A percentile compares a stretch with the other conserved stretches of the same genome.
These are phyloP conservation scores for Adela reaumurella DNA, from an alignment of 2,888 invertebrate species.

Conservation along the genomic window DNA sequence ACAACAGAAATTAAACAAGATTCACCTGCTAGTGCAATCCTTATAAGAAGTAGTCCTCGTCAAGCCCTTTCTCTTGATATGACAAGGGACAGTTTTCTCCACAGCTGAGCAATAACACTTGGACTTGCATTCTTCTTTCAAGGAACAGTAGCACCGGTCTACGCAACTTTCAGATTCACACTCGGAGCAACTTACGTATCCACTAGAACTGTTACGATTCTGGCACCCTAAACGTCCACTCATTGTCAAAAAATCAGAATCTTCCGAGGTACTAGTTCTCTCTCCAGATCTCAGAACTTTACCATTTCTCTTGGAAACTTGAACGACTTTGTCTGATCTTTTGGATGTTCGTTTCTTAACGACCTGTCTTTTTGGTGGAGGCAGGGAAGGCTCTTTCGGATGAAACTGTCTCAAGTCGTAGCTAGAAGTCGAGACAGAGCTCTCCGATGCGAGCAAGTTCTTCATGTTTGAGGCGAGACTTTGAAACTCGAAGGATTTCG, in stretches of 20 bases:
- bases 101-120: conserved; percentile 65
- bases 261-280: conserved; percentile 61
- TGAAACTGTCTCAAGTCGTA: conserved; percentile 61
- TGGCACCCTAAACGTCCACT: conserved; percentile 58
- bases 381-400: conserved; percentile 49
- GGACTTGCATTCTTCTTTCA: conserved; percentile 53
- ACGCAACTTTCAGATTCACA: conserved; percentile 86
- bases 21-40: conserved; percentile 43
- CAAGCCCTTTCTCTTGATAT: conserved; percentile 21
- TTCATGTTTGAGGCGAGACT: conserved; percentile 19
- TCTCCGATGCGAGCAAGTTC: conserved; percentile 44
- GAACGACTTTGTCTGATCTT: conserved; percentile 35
- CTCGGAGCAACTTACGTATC: conserved; percentile 84
- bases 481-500: conserved; percentile 23
- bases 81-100: conserved; percentile 37
- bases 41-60: conserved; percentile 38
- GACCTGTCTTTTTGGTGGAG: conserved; percentile 39
- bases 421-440: conserved; percentile 60
- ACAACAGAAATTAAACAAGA: too few species aligned
- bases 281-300: conserved; percentile 52
- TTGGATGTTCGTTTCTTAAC: conserved; percentile 39
- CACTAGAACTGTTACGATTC: conserved; percentile 62
- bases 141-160: conserved; percentile 83
- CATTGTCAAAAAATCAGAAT: conserved; percentile 56
- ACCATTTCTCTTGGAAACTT: conserved; percentile 38